Evolutionary conservation across 2,113 vertebrate species (phyloP).

Genomic region (Tragelaphus scriptus): DNA sequence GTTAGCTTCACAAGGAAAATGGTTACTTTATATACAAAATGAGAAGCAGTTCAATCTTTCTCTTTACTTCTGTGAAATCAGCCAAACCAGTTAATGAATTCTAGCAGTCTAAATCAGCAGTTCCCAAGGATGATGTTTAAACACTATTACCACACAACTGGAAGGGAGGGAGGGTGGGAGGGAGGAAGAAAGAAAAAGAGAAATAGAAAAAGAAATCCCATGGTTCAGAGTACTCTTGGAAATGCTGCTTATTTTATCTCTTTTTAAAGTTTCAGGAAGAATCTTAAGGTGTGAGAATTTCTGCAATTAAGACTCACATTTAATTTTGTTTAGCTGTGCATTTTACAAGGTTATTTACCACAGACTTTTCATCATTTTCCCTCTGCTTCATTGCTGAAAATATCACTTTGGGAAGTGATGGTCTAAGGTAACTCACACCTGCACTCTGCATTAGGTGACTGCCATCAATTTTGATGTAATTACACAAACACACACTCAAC

Average conservation of each 20-base stretch:
- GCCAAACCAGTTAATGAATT: background rate
- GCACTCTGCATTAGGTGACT: background rate
- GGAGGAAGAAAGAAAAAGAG: background rate
- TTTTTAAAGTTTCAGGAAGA: background rate
- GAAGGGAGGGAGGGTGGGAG: fast-evolving
- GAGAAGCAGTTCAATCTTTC: background rate
- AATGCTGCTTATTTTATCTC: background rate
- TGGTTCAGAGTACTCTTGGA: background rate
- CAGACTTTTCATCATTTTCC: background rate
- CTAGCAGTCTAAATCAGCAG: background rate
- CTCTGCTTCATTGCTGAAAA: background rate
- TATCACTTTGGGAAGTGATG: background rate
- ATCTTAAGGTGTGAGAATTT: background rate
- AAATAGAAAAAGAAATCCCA: background rate
- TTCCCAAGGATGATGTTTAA: background rate
- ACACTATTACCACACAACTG: background rate
- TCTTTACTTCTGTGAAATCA: slow-evolving; percentile 13
- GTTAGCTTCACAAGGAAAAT: background rate
- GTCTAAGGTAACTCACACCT: background rate
- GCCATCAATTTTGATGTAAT: background rate
- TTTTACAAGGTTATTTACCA: background rate
- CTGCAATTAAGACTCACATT: background rate
- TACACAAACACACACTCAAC: background rate
- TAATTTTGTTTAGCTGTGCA: background rate
- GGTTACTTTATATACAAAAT: background rate